These are phyloP conservation scores for Doris montereyensis DNA, from an alignment of 2,888 invertebrate genomes.

Conservation along the genomic window DNA sequence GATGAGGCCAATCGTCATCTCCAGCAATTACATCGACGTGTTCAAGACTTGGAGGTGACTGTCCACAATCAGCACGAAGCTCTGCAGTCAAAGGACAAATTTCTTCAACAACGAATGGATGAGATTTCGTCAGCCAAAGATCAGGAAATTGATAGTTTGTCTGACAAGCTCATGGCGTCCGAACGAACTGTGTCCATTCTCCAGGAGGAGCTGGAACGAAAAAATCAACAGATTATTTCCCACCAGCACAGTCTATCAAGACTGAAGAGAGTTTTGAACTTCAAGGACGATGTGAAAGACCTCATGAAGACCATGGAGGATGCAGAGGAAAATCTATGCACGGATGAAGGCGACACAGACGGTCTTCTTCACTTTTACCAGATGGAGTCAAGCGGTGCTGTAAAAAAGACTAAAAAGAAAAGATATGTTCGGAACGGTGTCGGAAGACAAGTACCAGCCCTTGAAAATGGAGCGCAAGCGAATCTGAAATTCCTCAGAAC, in stretches of 20 bases:
- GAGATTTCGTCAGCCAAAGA: constrained; percentile 46
- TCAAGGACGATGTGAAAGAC: constrained; percentile 43
- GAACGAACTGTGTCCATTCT: constrained; percentile 52
- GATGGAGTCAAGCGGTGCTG: constrained; percentile 1
- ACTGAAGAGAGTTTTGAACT: constrained; percentile 42
- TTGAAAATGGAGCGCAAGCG: constrained; percentile 30
- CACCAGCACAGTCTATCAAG: constrained; percentile 42
- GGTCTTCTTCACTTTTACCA: constrained; percentile 36
- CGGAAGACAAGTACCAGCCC: background rate
- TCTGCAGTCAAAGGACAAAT: constrained; percentile 53
- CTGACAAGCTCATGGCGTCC: constrained; percentile 46
- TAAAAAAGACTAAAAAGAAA: constrained; percentile 27
- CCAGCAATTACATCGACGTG: constrained; percentile 64
- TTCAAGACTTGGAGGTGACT: constrained; percentile 65
- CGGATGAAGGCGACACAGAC: constrained; percentile 43
- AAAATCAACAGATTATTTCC: constrained; percentile 46
- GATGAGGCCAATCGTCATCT: constrained; percentile 71
- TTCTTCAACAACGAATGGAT: constrained; percentile 40
- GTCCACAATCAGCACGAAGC: constrained; percentile 58
- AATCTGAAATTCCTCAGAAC: constrained; percentile 23
- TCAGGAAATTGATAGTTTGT: constrained; percentile 43
- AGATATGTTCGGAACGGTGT: constrained; percentile 29
- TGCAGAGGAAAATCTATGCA: constrained; percentile 43
- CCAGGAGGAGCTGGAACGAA: constrained; percentile 50
- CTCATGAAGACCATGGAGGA: constrained; percentile 45